Evolutionary conservation across 2,888 invertebrate genomes (phyloP).

Genomic region (Globia sparganii): DNA sequence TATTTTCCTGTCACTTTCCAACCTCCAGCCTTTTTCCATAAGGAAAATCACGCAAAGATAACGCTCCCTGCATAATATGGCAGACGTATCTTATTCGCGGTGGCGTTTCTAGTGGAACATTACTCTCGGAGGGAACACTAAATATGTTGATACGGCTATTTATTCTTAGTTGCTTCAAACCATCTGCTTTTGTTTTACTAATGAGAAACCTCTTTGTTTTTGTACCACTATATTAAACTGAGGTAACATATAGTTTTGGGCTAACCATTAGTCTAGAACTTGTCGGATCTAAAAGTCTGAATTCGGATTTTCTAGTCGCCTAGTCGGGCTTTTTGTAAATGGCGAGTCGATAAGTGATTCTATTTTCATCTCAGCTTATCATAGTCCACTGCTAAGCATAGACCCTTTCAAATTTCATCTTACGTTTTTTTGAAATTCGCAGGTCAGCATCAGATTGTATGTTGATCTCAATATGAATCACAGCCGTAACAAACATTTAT

Average conservation of each 20-base stretch:
- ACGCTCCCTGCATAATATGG: conserved; percentile 44
- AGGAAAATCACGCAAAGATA: conserved; percentile 49
- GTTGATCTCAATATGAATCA: background rate
- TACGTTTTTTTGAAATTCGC: no score
- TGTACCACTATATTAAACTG: conserved; percentile 27
- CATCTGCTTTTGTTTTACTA: conserved; percentile 70
- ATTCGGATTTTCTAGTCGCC: background rate
- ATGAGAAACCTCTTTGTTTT: conserved; percentile 58
- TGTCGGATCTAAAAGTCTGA: background rate
- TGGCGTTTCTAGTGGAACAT: conserved; percentile 63
- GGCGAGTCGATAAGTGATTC: background rate
- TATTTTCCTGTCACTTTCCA: conserved; percentile 39
- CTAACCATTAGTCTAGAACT: conserved; percentile 18
- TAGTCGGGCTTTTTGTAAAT: background rate
- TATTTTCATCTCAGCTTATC: background rate
- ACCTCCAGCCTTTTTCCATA: conserved; percentile 39
- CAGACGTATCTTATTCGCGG: conserved; percentile 48
- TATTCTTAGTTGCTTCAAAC: conserved; percentile 66
- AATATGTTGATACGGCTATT: conserved; percentile 76
- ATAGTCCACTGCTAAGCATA: background rate
- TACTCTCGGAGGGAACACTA: conserved; percentile 61
- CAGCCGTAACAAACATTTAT: background rate
- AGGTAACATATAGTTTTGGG: conserved; percentile 38
- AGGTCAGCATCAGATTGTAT: background rate
- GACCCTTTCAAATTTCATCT: background rate